phyloP scores from a whole-genome alignment of 2,888 invertebrate genomes.

The Tolmerus cingulatus region DNA sequence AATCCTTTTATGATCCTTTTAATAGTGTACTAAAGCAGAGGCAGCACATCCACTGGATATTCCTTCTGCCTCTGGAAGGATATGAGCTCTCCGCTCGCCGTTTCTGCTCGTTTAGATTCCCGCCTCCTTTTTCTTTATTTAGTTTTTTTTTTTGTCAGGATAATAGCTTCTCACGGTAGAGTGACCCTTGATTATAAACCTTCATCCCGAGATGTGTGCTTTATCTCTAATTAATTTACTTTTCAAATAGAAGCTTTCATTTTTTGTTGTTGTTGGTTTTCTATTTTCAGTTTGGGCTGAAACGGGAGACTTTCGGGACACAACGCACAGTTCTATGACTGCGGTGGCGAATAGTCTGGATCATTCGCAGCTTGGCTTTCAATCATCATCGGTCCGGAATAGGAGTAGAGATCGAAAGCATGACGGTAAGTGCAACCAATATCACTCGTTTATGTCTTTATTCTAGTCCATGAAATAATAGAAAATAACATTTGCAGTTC shows the following conservation, averaged over 20 bases:
- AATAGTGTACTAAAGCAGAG: slow-evolving; percentile 57
- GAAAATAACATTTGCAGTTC: no score
- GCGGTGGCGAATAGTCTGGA: slow-evolving; percentile 72
- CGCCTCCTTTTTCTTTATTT: not conserved
- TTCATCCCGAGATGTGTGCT: not conserved
- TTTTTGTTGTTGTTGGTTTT: slow-evolving; percentile 49
- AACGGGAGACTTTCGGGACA: slow-evolving; percentile 86
- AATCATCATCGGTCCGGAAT: slow-evolving; percentile 73
- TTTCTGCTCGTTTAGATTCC: not conserved
- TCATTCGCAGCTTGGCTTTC: slow-evolving; percentile 76
- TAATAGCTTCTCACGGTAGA: slow-evolving; percentile 21
- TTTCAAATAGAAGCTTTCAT: slow-evolving; percentile 47
- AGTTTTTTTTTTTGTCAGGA: not conserved
- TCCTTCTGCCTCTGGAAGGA: not conserved
- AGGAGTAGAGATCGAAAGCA: slow-evolving; percentile 67
- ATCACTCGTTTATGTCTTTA: no score
- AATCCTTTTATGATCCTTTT: slow-evolving; percentile 60
- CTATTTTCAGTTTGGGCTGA: slow-evolving; percentile 86
- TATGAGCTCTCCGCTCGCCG: not conserved
- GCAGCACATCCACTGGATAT: not conserved
- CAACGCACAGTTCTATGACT: slow-evolving; percentile 74
- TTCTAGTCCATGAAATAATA: no score
- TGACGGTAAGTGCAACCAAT: slow-evolving; percentile 66
- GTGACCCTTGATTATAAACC: slow-evolving; percentile 38
- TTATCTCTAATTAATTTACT: slow-evolving; percentile 40